These are phyloP conservation scores for Pycnonotus jocosus DNA, from an alignment of 2,113 vertebrate genomes.

Conservation along the genomic window DNA sequence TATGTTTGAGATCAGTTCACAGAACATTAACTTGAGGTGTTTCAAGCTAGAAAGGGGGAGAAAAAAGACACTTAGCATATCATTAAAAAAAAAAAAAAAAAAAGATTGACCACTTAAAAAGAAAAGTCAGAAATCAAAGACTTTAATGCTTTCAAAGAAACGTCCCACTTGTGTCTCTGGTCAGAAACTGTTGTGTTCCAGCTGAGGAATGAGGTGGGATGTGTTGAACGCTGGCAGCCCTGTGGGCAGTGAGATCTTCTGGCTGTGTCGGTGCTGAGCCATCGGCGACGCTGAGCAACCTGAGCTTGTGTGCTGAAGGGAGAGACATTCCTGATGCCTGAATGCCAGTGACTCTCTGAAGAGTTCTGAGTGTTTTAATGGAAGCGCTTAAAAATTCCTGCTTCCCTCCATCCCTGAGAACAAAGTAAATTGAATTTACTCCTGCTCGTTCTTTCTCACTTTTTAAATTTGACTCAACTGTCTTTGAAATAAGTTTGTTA, in stretches of 20 bases:
- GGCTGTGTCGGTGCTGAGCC: not conserved
- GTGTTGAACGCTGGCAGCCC: accelerated
- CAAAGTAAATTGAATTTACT: not conserved
- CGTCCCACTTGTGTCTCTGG: not conserved
- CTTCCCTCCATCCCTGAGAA: not conserved
- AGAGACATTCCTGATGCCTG: not conserved
- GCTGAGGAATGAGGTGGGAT: not conserved
- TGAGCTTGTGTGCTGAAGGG: not conserved
- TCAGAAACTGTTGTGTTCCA: not conserved
- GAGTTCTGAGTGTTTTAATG: not conserved
- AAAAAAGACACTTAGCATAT: not conserved
- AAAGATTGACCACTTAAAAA: not conserved
- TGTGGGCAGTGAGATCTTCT: not conserved
- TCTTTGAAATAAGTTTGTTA: not conserved
- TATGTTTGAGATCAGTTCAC: not conserved
- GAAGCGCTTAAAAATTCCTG: not conserved
- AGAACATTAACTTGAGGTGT: not conserved
- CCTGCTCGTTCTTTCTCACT: not conserved
- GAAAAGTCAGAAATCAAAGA: not conserved
- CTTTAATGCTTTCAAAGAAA: not conserved
- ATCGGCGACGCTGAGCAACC: accelerated
- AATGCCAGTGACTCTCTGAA: not conserved
- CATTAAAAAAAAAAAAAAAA: not conserved
- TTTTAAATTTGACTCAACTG: not conserved
- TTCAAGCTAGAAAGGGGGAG: not conserved